Evolutionary conservation across 2,888 invertebrate genomes (phyloP).

Genomic region (Neria commutata): DNA sequence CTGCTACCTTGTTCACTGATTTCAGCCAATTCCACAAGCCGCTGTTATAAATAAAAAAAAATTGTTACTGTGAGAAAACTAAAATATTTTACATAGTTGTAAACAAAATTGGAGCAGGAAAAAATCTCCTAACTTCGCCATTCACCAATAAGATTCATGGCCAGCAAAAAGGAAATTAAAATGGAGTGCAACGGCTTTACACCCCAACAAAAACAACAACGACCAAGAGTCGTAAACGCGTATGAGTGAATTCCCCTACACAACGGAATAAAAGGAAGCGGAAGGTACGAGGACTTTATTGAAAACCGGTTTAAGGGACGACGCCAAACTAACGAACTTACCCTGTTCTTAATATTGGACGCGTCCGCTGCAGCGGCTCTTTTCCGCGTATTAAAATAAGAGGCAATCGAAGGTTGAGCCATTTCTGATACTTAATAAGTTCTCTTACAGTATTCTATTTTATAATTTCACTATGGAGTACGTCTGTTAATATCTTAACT

Average conservation of each 20-base stretch:
- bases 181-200: constrained; percentile 19
- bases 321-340: no score
- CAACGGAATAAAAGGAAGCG: no score
- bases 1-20: no score
- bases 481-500: constrained; percentile 24
- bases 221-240: no score
- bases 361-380: constrained; percentile 74
- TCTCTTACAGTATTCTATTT: constrained; percentile 4
- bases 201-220: no score
- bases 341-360: constrained; percentile 66
- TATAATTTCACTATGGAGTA: constrained; percentile 26
- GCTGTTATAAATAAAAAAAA: background rate
- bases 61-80: no score
- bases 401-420: constrained; percentile 79
- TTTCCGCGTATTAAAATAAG: constrained; percentile 79
- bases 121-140: background rate
- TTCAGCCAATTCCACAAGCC: background rate
- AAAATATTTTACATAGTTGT: no score
- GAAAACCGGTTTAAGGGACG: no score
- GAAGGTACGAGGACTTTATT: no score
- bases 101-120: constrained; percentile 35
- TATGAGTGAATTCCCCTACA: no score
- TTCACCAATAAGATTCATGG: background rate
- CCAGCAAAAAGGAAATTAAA: background rate
- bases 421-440: constrained; percentile 59